Evolutionary conservation across 2,888 invertebrate species (phyloP).

Genomic region (Linnaemya vulpina): DNA sequence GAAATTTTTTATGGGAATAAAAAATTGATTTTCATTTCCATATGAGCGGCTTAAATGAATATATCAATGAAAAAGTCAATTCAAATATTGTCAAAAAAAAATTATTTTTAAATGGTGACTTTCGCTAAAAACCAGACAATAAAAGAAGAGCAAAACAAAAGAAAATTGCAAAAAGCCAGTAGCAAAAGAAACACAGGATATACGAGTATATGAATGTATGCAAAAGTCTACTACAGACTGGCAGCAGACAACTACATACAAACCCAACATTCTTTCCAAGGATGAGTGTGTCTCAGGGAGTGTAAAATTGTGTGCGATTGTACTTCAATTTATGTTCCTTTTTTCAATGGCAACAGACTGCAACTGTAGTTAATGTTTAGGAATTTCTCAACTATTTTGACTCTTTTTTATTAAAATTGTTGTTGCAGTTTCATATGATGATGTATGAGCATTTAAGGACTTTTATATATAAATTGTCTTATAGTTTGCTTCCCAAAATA

Average conservation of each 20-base stretch:
- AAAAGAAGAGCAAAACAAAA: conserved; percentile 54
- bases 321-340: conserved; percentile 2
- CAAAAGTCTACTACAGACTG: conserved; percentile 77
- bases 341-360: conserved; percentile 48
- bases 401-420: conserved; percentile 64
- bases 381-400: conserved; percentile 59
- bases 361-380: conserved; percentile 75
- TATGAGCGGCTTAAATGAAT: conserved; percentile 55
- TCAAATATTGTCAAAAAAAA: conserved; percentile 24
- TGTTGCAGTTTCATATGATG: conserved; percentile 28
- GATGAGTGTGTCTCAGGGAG: neutral
- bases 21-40: conserved; percentile 72
- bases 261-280: neutral
- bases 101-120: conserved; percentile 46
- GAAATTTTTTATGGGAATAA: conserved; percentile 18
- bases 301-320: conserved; percentile 28
- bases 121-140: conserved; percentile 74
- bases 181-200: conserved; percentile 15
- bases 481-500: conserved; percentile 21
- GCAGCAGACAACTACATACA: neutral
- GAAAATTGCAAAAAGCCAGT: conserved; percentile 10
- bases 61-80: conserved; percentile 31
- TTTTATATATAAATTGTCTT: conserved; percentile 39
- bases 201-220: conserved; percentile 58
- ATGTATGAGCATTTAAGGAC: conserved; percentile 53